Conservation (phyloP, 2,888 invertebrate genomes). For the Salpingus planirostris region DNA sequence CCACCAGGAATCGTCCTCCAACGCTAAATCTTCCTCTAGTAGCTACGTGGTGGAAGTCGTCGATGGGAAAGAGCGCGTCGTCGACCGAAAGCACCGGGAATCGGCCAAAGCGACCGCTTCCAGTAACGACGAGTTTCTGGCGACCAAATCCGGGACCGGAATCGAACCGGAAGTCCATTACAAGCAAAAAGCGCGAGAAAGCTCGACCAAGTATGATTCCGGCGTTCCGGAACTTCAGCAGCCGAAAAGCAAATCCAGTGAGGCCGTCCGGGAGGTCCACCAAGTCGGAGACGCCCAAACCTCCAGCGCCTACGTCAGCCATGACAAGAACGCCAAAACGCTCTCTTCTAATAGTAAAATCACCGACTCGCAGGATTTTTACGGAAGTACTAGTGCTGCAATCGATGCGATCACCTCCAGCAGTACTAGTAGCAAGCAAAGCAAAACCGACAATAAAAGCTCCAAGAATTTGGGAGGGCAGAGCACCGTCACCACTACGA, state of each 20-base stretch:
- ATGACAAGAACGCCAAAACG: conserved; percentile 5
- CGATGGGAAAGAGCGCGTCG: conserved; percentile 54
- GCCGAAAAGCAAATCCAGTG: conserved; percentile 41
- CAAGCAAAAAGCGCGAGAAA: conserved; percentile 46
- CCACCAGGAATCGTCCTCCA: conserved; percentile 48
- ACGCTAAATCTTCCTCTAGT: conserved; percentile 52
- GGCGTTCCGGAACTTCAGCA: conserved; percentile 44
- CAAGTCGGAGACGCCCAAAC: conserved; percentile 35
- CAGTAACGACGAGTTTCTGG: conserved; percentile 45
- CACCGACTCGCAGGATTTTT: conserved; percentile 25
- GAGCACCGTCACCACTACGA: conserved; percentile 30
- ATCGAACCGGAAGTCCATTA: conserved; percentile 50
- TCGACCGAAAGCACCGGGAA: conserved; percentile 52
- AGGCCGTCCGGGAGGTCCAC: conserved; percentile 40
- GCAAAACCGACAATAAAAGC: not conserved
- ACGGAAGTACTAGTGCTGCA: conserved; percentile 12
- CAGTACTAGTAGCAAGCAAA: not conserved
- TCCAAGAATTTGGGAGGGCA: conserved; percentile 6
- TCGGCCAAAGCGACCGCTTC: conserved; percentile 32
- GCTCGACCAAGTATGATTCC: conserved; percentile 49
- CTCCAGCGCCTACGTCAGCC: conserved; percentile 25
- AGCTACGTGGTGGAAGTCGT: conserved; percentile 58
- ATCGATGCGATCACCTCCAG: not conserved
- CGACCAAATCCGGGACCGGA: conserved; percentile 48
- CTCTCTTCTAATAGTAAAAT: conserved; percentile 8